Base-by-base conservation (phyloP, 1,140 invertebrate genomes). In the Anastatus disparis region DNA sequence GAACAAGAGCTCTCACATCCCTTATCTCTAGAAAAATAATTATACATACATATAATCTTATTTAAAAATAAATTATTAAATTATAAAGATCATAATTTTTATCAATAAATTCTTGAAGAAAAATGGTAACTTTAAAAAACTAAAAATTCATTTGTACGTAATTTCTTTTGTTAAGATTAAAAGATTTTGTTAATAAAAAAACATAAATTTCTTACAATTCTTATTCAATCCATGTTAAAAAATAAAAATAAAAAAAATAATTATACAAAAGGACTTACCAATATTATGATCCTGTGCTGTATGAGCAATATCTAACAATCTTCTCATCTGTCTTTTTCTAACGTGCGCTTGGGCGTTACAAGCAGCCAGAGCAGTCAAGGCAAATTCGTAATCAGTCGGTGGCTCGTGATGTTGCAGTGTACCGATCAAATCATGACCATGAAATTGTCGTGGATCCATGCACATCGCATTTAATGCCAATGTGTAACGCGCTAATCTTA, bases 291-390 rank as follows among this genome's bases (percentile, higher is more conserved):
- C 91, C 67, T 90, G 91, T n/a, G 91, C 90, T 1, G 90, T 89
- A 70, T 91, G 91, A 17, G 91, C 91, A 40, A 94, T 93, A 72
- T 94, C 93, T 58, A 95, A 76, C 0, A 95, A 85, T 6, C 93
- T 86, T 3, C 92, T 84, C 35, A 94, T 92, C 77, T 94, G 92
- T 6, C 93, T 89, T 75, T 94, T 92, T 22, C 93, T 83, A 0
- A 94, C 90, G 76, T 95, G 93, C 9, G 92, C 91, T n/a, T 92
- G 92, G 0, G 93, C 91, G 29, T 90, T 92, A 76, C 94, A 95
- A 0, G 91, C 88, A 0, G 91, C 90, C 12, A 93, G 75, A 0
- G 89, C 89, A 3, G 89, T 88, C 10, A 92, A 84, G 0, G 91
- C 90, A 76, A 92, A 92, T 70, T 92, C 91, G 67, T 91, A 89